phyloP scores from a whole-genome alignment of 2,113 vertebrate genomes.

The Cyanistes caeruleus region DNA sequence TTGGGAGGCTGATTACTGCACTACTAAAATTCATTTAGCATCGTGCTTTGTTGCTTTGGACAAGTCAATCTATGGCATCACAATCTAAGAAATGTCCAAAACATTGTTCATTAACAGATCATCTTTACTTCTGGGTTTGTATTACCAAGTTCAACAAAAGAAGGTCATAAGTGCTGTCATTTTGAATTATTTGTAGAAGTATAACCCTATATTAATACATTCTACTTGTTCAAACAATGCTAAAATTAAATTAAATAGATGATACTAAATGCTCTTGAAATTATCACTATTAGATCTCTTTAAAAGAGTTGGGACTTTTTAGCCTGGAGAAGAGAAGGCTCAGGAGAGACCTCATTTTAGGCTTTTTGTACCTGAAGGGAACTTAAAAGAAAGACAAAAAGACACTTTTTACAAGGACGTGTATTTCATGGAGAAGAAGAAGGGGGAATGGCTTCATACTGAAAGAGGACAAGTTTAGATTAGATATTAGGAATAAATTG shows the following conservation, averaged over 20 bases:
- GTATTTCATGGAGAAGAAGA: neutral
- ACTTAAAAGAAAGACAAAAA: neutral
- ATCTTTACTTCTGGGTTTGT: neutral
- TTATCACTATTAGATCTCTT: neutral
- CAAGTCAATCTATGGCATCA: neutral
- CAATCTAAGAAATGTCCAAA: neutral
- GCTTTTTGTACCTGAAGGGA: neutral
- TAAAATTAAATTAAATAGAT: neutral
- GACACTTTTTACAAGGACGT: neutral
- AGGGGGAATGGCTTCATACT: neutral
- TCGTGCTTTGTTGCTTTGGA: neutral
- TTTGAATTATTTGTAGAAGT: neutral
- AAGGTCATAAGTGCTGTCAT: neutral
- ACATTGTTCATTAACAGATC: neutral
- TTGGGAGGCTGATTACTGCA: neutral
- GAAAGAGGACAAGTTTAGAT: neutral
- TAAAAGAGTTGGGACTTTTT: neutral
- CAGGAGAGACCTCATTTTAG: neutral
- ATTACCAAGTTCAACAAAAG: neutral
- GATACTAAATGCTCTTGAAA: neutral
- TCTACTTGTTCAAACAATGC: neutral
- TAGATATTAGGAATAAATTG: neutral
- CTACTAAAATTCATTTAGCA: neutral
- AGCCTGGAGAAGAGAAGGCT: neutral
- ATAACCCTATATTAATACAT: neutral